Evolutionary conservation across 2,113 vertebrate genomes (phyloP).

Genomic region (Panurus biarmicus): DNA sequence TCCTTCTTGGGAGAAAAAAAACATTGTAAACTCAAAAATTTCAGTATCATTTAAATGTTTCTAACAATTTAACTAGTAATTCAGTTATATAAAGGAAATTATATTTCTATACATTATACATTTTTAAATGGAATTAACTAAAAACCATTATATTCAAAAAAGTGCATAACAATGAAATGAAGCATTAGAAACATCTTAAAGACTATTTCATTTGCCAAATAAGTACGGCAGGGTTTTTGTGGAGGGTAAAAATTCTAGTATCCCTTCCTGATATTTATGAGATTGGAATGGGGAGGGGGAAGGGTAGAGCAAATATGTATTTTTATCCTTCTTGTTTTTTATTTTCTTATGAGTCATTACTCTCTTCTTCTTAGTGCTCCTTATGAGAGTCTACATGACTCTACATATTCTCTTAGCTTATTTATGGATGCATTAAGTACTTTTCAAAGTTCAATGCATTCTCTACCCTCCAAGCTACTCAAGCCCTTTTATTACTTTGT

Average conservation of each 20-base stretch:
- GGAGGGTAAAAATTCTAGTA: neutral
- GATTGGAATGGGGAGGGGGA: accelerated
- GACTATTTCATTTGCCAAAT: neutral
- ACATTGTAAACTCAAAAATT: neutral
- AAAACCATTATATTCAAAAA: neutral
- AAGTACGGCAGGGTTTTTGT: neutral
- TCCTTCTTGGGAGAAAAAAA: neutral
- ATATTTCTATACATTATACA: neutral
- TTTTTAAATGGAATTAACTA: neutral
- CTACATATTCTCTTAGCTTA: conserved; percentile 3
- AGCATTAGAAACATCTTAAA: neutral
- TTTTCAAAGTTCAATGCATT: conserved; percentile 33
- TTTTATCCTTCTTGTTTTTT: neutral
- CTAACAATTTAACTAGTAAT: neutral
- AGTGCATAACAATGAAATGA: neutral
- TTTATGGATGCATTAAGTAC: conserved; percentile 48
- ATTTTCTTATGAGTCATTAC: conserved; percentile 5
- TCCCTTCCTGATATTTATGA: neutral
- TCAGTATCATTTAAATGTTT: neutral
- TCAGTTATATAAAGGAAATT: neutral
- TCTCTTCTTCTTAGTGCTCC: neutral
- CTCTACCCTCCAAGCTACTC: conserved; percentile 6
- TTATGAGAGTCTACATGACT: neutral
- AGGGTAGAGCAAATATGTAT: neutral
- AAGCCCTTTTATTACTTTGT: conserved; percentile 36